These are phyloP conservation scores for Phataginus tricuspis DNA, from an alignment of 2,797 vertebrate genomes.

Conservation along the genomic window DNA sequence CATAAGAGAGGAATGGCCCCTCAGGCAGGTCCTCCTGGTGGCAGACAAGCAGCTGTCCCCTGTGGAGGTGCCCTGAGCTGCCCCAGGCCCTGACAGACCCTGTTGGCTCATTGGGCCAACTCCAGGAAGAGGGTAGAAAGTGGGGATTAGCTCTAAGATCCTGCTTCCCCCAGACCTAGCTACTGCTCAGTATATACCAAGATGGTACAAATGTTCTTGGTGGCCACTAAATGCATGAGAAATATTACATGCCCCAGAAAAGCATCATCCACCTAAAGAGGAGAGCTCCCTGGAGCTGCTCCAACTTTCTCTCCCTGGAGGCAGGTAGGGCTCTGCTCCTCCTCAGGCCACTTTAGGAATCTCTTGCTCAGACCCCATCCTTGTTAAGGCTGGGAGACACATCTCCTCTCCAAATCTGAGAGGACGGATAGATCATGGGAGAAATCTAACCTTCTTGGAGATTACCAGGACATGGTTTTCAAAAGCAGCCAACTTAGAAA, in stretches of 20 bases:
- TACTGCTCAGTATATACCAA: background rate
- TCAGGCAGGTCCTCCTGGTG: background rate
- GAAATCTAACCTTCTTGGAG: background rate
- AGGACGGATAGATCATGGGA: background rate
- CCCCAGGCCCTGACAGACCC: background rate
- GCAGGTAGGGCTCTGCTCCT: background rate
- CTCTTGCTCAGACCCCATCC: background rate
- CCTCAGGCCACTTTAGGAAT: rapidly evolving
- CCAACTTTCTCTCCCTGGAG: background rate
- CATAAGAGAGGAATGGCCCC: background rate
- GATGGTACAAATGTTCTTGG: rapidly evolving
- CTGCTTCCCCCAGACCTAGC: background rate
- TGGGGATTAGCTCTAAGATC: background rate
- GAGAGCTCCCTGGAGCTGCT: background rate
- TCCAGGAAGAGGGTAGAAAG: background rate
- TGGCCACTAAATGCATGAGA: background rate
- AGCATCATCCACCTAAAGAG: background rate
- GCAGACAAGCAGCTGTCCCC: background rate
- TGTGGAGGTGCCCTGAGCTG: background rate
- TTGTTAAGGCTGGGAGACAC: too few species aligned
- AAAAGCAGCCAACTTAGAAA: background rate
- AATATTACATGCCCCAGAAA: background rate
- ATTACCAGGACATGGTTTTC: background rate
- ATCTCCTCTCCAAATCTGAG: background rate
- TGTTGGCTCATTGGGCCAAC: background rate